Evolutionary conservation across 2,888 invertebrate species (phyloP).

Genomic region (Notodonta ziczac): DNA sequence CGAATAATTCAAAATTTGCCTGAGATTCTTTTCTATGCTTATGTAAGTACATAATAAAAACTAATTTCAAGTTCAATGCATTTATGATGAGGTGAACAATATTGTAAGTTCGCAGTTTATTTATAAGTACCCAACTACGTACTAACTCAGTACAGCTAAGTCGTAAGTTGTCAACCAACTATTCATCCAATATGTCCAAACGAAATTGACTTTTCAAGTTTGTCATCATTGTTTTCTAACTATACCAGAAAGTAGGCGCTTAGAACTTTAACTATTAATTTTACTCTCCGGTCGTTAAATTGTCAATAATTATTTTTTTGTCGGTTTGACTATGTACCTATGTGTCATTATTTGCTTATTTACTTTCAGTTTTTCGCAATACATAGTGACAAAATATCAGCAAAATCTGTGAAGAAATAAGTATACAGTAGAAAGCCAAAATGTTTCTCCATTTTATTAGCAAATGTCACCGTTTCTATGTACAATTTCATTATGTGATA

Average conservation of each 20-base stretch:
- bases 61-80: constrained; percentile 20
- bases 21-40: constrained; percentile 4
- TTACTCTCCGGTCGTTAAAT: no score
- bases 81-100: constrained; percentile 18
- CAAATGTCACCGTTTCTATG: not conserved
- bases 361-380: no score
- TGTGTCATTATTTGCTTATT: no score
- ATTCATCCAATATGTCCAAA: no score
- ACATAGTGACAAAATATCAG: no score
- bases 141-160: not conserved
- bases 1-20: constrained; percentile 6
- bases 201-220: no score
- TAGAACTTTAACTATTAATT: no score
- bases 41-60: constrained; percentile 12
- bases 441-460: not conserved
- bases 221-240: no score
- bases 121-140: not conserved
- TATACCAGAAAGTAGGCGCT: no score
- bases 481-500: not conserved
- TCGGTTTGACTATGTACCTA: no score
- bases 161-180: not conserved
- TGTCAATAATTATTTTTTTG: no score
- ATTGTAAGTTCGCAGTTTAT: constrained; percentile 8
- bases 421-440: not conserved
- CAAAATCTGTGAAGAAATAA: not conserved